Evolutionary conservation across 2,888 invertebrate genomes (phyloP).

Genomic region (Blastobasis lacticolella): DNA sequence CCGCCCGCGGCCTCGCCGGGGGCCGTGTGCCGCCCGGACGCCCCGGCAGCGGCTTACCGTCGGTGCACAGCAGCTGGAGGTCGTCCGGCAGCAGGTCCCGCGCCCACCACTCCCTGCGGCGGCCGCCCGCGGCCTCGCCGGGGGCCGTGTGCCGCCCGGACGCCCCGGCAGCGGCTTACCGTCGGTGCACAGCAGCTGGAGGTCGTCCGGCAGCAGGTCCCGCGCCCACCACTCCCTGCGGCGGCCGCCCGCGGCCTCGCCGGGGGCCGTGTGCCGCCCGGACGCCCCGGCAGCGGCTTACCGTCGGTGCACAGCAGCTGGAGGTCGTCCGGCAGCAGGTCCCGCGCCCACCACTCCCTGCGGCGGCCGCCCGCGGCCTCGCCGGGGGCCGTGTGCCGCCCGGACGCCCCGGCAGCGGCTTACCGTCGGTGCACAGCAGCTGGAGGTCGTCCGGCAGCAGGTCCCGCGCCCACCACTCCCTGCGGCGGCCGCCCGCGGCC

Average conservation of each 20-base stretch:
- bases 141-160: conserved; percentile 97
- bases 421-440: conserved; percentile 92
- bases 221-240: conserved; percentile 95
- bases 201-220: conserved; percentile 92
- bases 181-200: conserved; percentile 94
- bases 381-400: conserved; percentile 58
- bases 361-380: conserved; percentile 28
- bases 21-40: neutral
- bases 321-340: no score
- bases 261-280: conserved; percentile 93
- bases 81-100: conserved; percentile 93
- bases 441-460: conserved; percentile 94
- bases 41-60: conserved; percentile 74
- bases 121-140: conserved; percentile 91
- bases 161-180: conserved; percentile 83
- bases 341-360: neutral
- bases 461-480: conserved; percentile 95
- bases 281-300: conserved; percentile 85
- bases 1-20: neutral
- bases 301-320: no score
- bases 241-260: conserved; percentile 92
- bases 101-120: conserved; percentile 94
- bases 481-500: conserved; percentile 91
- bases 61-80: conserved; percentile 93
- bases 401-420: conserved; percentile 5